Evolutionary conservation across 2,888 invertebrate species (phyloP), one percentile per base, ranked within the genome.

Genomic region (Sisyra nigra): DNA sequence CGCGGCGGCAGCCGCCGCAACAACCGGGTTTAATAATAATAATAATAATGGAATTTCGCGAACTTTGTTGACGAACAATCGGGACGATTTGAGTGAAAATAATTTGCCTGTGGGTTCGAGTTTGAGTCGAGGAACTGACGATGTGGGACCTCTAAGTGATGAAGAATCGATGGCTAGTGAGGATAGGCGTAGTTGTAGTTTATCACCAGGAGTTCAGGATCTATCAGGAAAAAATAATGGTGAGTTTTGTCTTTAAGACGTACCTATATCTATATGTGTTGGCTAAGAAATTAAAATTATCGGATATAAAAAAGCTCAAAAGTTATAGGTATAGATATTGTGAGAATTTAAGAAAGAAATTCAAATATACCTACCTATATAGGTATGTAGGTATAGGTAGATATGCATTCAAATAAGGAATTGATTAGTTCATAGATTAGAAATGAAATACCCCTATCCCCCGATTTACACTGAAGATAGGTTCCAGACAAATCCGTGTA

Each of bases 131-230:
- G 17, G 29, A n/a, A 3, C 24, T 9, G 41, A 41, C 6, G 33
- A 41, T 18, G 35, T n/a, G 9, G 41, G 17, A 15, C 18, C 19
- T 14, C 11, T 36, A 15, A 43, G 43, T 24, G 43, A 43, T 11
- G 31, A 30, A 5, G 47, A 48, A 38, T 44, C 46, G 10, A 45
- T 45, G 10, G 41, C 10, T n/a, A 48, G 46, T 37, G 46, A 46
- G 17, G 44, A 36, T 24, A 17, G 17, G 9, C 40, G 18, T 4
- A 45, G 44, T 40, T 45, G 33, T 34, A 41, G 41, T 33, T 37
- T 47, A 41, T 45, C 45, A 17, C 47, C 47, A 11, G 40, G 35
- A 15, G 46, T 42, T 9, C 47, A 48, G 38, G 47, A 48, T 42
- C 40, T 47, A 15, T 42, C 41, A 6, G 42, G 37, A 15, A 42